Base-by-base conservation (phyloP, 2,113 vertebrate genomes). In the Empidonax traillii region DNA sequence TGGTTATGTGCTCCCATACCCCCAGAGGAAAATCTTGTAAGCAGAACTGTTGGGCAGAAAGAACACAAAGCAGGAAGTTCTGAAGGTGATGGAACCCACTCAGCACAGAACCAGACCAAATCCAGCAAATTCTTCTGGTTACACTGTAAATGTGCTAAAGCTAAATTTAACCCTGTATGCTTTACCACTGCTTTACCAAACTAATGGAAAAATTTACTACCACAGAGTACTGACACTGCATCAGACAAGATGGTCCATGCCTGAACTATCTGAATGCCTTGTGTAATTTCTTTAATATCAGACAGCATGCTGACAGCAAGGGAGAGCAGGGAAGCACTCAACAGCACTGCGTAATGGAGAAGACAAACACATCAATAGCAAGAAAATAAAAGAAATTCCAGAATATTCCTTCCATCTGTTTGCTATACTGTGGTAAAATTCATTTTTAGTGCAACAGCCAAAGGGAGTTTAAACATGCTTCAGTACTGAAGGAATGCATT, bases 71-170 rank as follows among this genome's bases (percentile, higher is more conserved):
- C 10, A 71, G 28, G 25, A 89, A 78, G 27, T 18, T 73, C 59
- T 82, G 62, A 65, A 35, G 1, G 12, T 51, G 67, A 52, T 1
- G 0, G 23, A 90, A 14, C 39, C 44, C 44, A 22, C 58, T 67
- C 51, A 59, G 39, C 46, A 58, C 27, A 59, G 52, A 69, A 71
- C 12, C 47, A 67, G 83, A 66, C 1, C 0, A 1, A 93, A 72
- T n/a, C 12, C 58, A 89, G 53, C 15, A 72, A 66, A 67, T 53
- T 73, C 44, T 30, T 75, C 55, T 59, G 49, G 33, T 78, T 55
- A 56, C 0, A 0, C 10, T 68, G 23, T 15, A 2, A 6, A 33
- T 20, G 11, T 14, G 22, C 11, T 31, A 65, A 82, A 62, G 49
- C 16, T 59, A 55, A 76, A 87, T 78, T 43, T 73, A 63, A 37